Conservation (phyloP, 2,888 invertebrate genomes). For the Petrophora chlorosata region DNA sequence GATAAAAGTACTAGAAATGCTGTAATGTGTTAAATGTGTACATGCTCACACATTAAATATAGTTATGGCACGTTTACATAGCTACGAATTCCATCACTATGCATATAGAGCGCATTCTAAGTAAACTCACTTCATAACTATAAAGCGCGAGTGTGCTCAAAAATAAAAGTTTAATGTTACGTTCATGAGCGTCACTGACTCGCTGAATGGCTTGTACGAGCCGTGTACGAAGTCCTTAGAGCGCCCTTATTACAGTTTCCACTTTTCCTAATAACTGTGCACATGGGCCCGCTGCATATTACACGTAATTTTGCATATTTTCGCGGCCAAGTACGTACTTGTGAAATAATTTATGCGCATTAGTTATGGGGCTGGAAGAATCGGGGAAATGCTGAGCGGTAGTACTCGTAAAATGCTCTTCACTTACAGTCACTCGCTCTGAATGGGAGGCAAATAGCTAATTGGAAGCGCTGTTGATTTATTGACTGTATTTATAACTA, state of each 20-base stretch:
- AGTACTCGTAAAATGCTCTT: constrained; percentile 34
- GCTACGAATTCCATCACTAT: background rate
- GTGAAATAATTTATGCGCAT: constrained; percentile 69
- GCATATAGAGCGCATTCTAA: background rate
- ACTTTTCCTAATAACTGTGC: constrained; percentile 62
- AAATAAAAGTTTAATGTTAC: constrained; percentile 9
- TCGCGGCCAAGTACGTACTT: constrained; percentile 58
- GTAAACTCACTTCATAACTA: background rate
- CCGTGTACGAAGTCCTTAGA: constrained; percentile 21
- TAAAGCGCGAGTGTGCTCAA: constrained; percentile 7
- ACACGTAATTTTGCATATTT: constrained; percentile 67
- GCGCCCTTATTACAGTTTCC: constrained; percentile 60
- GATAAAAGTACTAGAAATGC: too few relatives aligned
- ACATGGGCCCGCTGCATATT: constrained; percentile 57
- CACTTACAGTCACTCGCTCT: constrained; percentile 26
- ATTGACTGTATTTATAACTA: too few relatives aligned
- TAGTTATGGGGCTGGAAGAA: constrained; percentile 59
- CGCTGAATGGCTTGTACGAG: background rate
- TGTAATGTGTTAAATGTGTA: constrained; percentile 5
- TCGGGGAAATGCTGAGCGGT: constrained; percentile 48
- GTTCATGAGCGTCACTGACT: constrained; percentile 6
- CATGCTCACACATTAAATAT: background rate
- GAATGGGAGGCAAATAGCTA: constrained; percentile 37
- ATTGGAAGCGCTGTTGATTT: constrained; percentile 26
- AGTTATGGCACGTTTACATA: background rate